Evolutionary conservation across 2,888 invertebrate species (phyloP), one percentile per base, ranked within the genome.

Genomic region (Tillus elongatus): DNA sequence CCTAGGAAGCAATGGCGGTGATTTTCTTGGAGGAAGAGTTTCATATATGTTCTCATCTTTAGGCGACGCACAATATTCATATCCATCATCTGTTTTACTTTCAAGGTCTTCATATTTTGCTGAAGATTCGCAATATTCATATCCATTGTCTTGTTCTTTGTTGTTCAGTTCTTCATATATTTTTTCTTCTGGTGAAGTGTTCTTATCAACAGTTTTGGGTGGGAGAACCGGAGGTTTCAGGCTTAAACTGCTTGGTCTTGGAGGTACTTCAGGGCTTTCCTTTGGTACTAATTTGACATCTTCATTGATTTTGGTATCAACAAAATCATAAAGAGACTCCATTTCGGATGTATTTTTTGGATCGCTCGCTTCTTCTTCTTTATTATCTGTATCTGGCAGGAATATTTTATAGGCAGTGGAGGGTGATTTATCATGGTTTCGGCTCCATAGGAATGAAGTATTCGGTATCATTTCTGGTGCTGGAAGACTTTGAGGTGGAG

Each of bases 391-490:
- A 16, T 15, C 14, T 37, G 32, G 2, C 32, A 30, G 12, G 15
- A 14, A 36, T 14, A 26, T 28, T 29, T 15, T 33, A 4, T 13
- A 9, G 30, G 11, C 19, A 9, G 15, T 10, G 6, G 37, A 28
- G 10, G 47, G 43, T 10, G 47, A 46, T 41, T 51, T 50, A 31
- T 45, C 47, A 15, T 43, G 43, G 30, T 61, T 74, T 41, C 69
- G 59, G 38, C 75, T 70, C 73, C 77, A 79, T 24, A 81, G 61
- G 59, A 81, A 81, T 3, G 81, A 80, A 45, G 70, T 71, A 52
- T 80, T 80, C 2, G 79, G 79, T 48, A 72, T 68, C 37, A 75
- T 67, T 35, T 34, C 9, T n/a, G 32, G 15, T 13, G 28, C 8
- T 26, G 13, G 24, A 6, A 19, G 24, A 8, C n/a, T 6, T 8